Percentiles rank a stretch among this genome's conserved stretches.
These are phyloP conservation scores for Thalassophryne amazonica DNA, from an alignment of 2,797 vertebrate species.

Conservation along the genomic window DNA sequence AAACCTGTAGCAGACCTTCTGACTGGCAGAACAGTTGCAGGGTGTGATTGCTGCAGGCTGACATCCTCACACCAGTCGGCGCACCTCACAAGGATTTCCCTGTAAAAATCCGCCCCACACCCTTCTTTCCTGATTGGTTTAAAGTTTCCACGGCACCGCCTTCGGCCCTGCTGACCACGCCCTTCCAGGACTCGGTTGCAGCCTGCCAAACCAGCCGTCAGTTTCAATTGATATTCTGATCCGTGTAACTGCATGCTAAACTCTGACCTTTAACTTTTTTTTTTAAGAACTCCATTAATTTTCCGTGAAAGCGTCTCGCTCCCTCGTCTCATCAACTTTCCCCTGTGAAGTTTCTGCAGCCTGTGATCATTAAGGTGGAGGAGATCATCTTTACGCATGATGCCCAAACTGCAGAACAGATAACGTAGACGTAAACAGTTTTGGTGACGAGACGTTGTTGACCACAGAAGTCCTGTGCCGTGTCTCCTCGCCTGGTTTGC, in stretches of 20 bases:
- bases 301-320: neutral
- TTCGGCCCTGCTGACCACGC: conserved; percentile 26
- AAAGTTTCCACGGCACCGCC: conserved; percentile 75
- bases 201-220: conserved; percentile 54
- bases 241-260: neutral
- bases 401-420: conserved; percentile 6
- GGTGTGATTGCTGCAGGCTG: no score
- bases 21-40: no score
- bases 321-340: conserved; percentile 1
- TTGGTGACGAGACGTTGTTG: no score
- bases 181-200: conserved; percentile 42
- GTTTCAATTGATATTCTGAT: conserved; percentile 1
- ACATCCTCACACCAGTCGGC: conserved; percentile 67
- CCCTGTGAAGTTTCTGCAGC: conserved; percentile 2
- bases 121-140: conserved; percentile 58
- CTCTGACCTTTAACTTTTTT: conserved; percentile 16
- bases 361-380: conserved; percentile 9
- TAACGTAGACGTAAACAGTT: conserved; percentile 12
- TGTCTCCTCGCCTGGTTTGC: conserved; percentile 32
- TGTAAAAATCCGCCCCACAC: conserved; percentile 52
- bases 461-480: neutral
- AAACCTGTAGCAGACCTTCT: no score
- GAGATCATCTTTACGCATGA: conserved; percentile 1
- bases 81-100: conserved; percentile 64
- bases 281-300: neutral